Conservation (phyloP, 2,888 invertebrate species). For the Melanostoma mellinum region DNA sequence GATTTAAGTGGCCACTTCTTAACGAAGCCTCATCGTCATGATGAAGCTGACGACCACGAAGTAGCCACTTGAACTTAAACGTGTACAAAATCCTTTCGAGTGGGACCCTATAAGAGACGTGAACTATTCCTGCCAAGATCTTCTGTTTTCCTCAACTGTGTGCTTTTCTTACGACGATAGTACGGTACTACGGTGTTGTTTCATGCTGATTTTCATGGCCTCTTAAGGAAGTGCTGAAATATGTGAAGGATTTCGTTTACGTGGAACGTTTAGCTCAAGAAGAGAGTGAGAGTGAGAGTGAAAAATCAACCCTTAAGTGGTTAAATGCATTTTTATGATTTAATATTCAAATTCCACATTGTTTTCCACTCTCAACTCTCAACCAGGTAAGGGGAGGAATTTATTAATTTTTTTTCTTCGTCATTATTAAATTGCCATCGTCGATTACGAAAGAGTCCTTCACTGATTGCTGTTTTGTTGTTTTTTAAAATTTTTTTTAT, state of each 20-base stretch:
- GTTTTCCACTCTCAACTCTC: conserved; percentile 35
- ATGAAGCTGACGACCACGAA: conserved; percentile 22
- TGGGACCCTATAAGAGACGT: conserved; percentile 8
- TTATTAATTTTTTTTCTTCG: conserved; percentile 26
- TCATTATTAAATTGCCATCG: conserved; percentile 64
- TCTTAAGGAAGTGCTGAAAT: conserved; percentile 59
- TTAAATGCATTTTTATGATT: conserved; percentile 61
- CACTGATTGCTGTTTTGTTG: conserved; percentile 72
- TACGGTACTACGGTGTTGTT: too few relatives aligned
- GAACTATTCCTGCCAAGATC: conserved; percentile 30
- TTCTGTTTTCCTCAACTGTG: conserved; percentile 45
- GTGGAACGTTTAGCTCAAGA: conserved; percentile 1
- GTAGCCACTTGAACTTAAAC: conserved; percentile 59
- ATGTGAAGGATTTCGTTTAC: conserved; percentile 35
- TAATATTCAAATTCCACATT: conserved; percentile 51
- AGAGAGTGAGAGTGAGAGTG: not conserved
- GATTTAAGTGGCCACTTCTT: conserved; percentile 70
- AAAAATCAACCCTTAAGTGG: conserved; percentile 65
- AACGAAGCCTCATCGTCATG: conserved; percentile 6
- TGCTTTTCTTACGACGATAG: conserved; percentile 30
- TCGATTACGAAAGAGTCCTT: conserved; percentile 68
- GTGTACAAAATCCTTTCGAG: conserved; percentile 53
- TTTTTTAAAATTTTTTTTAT: conserved; percentile 48
- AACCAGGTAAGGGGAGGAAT: conserved; percentile 23
- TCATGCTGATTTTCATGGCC: not conserved